A percentile compares a stretch with the other conserved stretches of the same genome.
Evolutionary conservation across 2,113 vertebrate species (phyloP).

Genomic region (Peromyscus polionotus): DNA sequence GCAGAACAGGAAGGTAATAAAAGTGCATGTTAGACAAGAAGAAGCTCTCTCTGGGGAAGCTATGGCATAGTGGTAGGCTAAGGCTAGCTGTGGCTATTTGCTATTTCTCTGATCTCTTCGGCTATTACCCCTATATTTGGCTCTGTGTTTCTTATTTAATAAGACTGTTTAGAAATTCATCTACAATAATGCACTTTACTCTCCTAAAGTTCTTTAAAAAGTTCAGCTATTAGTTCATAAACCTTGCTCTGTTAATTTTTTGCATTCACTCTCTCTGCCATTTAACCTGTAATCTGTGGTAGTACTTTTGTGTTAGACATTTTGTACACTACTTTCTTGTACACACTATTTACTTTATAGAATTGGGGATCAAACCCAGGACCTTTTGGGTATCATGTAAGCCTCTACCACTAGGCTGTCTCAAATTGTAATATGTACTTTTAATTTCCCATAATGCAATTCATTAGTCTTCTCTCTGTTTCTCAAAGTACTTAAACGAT

Average conservation of each 20-base stretch:
- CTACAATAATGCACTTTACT: not conserved
- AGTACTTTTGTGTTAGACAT: not conserved
- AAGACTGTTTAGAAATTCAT: too few species aligned
- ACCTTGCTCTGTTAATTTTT: not conserved
- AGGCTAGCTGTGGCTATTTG: too few species aligned
- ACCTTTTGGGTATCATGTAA: not conserved
- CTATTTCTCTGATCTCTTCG: too few species aligned
- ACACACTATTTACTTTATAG: not conserved
- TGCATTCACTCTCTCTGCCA: not conserved
- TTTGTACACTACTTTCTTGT: not conserved
- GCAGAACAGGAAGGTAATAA: too few species aligned
- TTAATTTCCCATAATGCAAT: not conserved
- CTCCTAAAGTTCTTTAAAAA: not conserved
- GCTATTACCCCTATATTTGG: too few species aligned
- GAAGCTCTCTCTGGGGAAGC: too few species aligned
- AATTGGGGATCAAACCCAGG: not conserved
- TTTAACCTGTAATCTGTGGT: not conserved
- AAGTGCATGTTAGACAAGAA: too few species aligned
- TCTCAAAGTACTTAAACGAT: not conserved
- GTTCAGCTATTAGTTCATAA: not conserved
- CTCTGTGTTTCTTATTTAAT: too few species aligned
- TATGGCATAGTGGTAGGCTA: too few species aligned
- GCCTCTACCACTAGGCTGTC: not conserved
- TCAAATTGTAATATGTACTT: not conserved
- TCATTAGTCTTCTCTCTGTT: not conserved